Conservation (phyloP, 2,888 invertebrate genomes). For the Hymenopus coronatus region DNA sequence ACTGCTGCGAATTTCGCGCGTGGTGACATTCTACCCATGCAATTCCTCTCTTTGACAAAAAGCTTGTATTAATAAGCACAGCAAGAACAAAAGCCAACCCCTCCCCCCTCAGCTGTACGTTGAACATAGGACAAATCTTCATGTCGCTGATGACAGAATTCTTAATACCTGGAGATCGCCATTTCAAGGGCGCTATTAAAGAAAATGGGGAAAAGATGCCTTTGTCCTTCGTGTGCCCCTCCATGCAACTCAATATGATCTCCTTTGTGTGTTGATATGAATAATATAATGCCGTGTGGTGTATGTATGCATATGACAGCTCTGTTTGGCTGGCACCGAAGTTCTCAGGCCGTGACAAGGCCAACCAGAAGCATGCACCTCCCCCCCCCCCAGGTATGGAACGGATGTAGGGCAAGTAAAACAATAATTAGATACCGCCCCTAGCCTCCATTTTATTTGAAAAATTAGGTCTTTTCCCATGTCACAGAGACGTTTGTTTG, state of each 20-base stretch:
- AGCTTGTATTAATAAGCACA: not conserved
- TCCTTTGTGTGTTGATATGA: not conserved
- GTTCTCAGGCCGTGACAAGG: not conserved
- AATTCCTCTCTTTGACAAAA: not conserved
- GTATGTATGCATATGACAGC: not conserved
- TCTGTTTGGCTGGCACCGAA: not conserved
- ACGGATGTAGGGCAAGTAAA: not conserved
- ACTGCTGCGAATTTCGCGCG: not conserved
- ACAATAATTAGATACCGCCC: not conserved
- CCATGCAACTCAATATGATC: slow-evolving; percentile 7
- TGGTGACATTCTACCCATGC: not conserved
- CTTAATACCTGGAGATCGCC: not conserved
- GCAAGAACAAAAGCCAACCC: not conserved
- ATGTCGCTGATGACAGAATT: not conserved
- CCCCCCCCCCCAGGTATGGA: not conserved
- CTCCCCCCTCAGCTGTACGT: not conserved
- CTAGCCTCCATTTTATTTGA: not conserved
- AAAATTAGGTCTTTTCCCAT: not conserved
- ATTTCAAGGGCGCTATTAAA: not conserved
- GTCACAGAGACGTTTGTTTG: not conserved
- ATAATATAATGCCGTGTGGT: not conserved
- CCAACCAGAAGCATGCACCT: not conserved
- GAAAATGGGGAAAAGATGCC: not conserved
- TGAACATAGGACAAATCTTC: not conserved
- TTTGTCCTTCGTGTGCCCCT: not conserved